Base-by-base conservation (phyloP, 2,888 invertebrate species). In the Muschampia plurimacula region DNA sequence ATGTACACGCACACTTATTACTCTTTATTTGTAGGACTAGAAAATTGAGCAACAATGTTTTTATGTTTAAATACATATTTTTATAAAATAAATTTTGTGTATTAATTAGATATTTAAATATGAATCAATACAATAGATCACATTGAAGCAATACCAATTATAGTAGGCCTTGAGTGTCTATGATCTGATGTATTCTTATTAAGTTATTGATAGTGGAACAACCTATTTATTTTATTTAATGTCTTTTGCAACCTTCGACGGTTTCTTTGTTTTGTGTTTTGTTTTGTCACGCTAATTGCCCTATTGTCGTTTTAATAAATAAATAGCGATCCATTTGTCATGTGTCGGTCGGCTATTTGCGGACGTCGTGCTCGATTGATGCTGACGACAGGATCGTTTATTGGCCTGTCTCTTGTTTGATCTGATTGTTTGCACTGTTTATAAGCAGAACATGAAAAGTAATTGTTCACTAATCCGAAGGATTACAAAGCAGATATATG, bases 201-300 rank as follows among this genome's bases (percentile, higher is more conserved):
- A 32, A 36, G 13, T 36, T 59, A n/a, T 12, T n/a, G 9, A 10
- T 36, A 39, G 39, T 70, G 36, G 49, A 65, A 55, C 28, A 36
- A 71, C 32, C 32, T n/a, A 13, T 46, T 55, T 41, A 52, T 60
- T 32, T 66, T 39, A 49, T 71, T 60, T 59, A 41, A 41, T 52
- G 36, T 32, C 28, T 63, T 44, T 49, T 44, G 63, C 78, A 83
- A 85, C 85, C 84, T 87, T 87, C 83, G 77, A 75, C 74, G 77
- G 79, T 81, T 84, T 85, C 86, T 86, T 87, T 89, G 87, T 87
- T 85, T 84, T 84, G 80, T 81, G 82, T 87, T 85, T 86, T 86
- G 82, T 85, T 86, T 86, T 86, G 82, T 86, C 84, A 82, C 82
- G 80, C 77, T 89, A 90, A 92, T 91, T 89, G 89, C 80, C 82